These are phyloP conservation scores for Luscinia luscinia DNA, from an alignment of 2,797 vertebrate species.

Conservation along the genomic window DNA sequence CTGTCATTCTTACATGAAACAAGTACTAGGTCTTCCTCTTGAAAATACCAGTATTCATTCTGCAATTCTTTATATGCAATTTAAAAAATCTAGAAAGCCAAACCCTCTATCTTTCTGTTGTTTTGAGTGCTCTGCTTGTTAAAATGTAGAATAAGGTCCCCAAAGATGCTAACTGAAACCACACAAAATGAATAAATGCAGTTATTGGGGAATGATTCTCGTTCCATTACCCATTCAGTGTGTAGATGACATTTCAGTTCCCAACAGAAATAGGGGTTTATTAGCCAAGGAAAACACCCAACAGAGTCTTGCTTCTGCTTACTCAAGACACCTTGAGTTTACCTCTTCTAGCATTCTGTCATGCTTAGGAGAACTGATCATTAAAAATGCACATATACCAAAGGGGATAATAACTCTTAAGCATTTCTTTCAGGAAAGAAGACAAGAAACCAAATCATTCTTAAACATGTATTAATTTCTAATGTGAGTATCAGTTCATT, in stretches of 20 bases:
- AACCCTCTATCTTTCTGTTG: background rate
- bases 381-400: background rate
- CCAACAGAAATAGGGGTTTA: background rate
- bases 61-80: background rate
- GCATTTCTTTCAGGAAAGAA: background rate
- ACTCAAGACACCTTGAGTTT: background rate
- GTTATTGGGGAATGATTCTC: background rate
- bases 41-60: background rate
- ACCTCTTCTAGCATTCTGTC: background rate
- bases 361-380: background rate
- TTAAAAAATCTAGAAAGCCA: background rate
- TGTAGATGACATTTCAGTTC: background rate
- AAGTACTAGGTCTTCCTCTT: background rate
- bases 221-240: background rate
- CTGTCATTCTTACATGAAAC: fast-evolving
- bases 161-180: background rate
- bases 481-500: background rate
- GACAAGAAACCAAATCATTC: background rate
- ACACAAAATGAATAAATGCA: background rate
- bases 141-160: background rate
- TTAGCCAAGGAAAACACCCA: background rate
- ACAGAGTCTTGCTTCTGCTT: background rate
- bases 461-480: background rate
- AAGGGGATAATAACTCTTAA: background rate
- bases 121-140: background rate